Evolutionary conservation across 2,888 invertebrate species (phyloP).

Genomic region (Lacanobia wlatinum): DNA sequence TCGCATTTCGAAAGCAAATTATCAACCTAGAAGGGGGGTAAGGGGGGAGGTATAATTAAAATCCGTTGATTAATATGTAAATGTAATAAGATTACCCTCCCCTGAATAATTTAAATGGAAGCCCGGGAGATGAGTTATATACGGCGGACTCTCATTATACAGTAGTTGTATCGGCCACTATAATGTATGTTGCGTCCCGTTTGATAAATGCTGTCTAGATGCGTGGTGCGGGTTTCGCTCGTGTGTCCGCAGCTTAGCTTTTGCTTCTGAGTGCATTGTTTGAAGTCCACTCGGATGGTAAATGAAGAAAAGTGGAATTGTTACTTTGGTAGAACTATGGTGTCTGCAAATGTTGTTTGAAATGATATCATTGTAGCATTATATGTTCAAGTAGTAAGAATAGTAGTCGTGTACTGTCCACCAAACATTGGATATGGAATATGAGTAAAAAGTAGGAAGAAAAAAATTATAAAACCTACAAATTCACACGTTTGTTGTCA

Average conservation of each 20-base stretch:
- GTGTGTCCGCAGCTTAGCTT: constrained; percentile 50
- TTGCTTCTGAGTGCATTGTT: constrained; percentile 50
- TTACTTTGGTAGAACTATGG: neutral
- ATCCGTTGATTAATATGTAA: constrained; percentile 99
- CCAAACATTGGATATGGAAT: neutral
- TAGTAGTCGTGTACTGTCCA: neutral
- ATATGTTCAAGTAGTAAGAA: neutral
- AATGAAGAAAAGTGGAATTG: constrained; percentile 39
- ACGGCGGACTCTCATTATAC: constrained; percentile 84
- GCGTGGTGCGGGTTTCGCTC: constrained; percentile 56
- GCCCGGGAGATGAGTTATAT: constrained; percentile 89
- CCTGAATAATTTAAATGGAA: constrained; percentile 94
- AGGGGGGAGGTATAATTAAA: constrained; percentile 97
- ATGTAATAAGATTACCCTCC: constrained; percentile 99
- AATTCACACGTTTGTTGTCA: neutral
- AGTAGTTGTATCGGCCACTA: constrained; percentile 80
- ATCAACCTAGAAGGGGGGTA: constrained; percentile 90
- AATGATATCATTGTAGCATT: neutral
- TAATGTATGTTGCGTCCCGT: constrained; percentile 77
- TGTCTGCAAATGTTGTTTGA: neutral
- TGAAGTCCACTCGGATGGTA: constrained; percentile 7
- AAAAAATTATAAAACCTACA: fast-evolving
- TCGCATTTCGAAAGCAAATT: constrained; percentile 90
- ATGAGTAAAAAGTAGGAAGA: neutral
- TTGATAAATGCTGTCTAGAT: constrained; percentile 79